These are phyloP conservation scores for Parochlus steinenii DNA, from an alignment of 2,888 invertebrate genomes.

Conservation along the genomic window DNA sequence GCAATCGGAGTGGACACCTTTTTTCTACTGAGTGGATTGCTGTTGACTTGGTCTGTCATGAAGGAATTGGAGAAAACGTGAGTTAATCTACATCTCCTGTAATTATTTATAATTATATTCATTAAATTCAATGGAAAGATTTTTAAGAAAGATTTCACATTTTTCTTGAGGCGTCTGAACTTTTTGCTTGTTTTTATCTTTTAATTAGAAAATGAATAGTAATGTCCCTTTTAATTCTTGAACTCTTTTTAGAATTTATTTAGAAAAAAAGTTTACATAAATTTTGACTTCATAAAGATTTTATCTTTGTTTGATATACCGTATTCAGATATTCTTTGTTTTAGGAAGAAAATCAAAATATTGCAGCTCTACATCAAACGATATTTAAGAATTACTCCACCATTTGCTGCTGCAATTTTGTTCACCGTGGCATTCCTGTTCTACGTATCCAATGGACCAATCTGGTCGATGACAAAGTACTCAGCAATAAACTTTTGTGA, in stretches of 20 bases:
- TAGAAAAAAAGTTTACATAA: too few relatives aligned
- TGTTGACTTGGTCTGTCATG: slow-evolving; percentile 32
- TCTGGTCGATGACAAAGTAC: slow-evolving; percentile 24
- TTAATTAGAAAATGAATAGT: too few relatives aligned
- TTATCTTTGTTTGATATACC: too few relatives aligned
- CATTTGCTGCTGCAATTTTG: slow-evolving; percentile 33
- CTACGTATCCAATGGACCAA: slow-evolving; percentile 35
- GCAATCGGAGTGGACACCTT: slow-evolving; percentile 39
- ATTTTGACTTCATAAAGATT: too few relatives aligned
- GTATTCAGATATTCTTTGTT: too few relatives aligned
- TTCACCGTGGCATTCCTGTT: slow-evolving; percentile 33
- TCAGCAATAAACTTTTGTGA: slow-evolving; percentile 20
- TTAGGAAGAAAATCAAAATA: slow-evolving; percentile 24
- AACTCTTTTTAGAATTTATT: too few relatives aligned
- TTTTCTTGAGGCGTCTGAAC: too few relatives aligned
- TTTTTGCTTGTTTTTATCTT: too few relatives aligned
- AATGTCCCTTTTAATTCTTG: too few relatives aligned
- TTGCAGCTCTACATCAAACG: slow-evolving; percentile 29
- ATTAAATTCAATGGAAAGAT: too few relatives aligned
- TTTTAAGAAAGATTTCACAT: too few relatives aligned
- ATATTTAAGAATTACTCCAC: slow-evolving; percentile 35
- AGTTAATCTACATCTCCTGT: slow-evolving; percentile 14
- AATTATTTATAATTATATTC: too few relatives aligned
- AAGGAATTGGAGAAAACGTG: slow-evolving; percentile 27
- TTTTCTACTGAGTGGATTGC: slow-evolving; percentile 41